Base-by-base conservation (phyloP, 30 jellyfish, hydroid and myxozoan species). In the Hydractinia symbiolongicarpus region DNA sequence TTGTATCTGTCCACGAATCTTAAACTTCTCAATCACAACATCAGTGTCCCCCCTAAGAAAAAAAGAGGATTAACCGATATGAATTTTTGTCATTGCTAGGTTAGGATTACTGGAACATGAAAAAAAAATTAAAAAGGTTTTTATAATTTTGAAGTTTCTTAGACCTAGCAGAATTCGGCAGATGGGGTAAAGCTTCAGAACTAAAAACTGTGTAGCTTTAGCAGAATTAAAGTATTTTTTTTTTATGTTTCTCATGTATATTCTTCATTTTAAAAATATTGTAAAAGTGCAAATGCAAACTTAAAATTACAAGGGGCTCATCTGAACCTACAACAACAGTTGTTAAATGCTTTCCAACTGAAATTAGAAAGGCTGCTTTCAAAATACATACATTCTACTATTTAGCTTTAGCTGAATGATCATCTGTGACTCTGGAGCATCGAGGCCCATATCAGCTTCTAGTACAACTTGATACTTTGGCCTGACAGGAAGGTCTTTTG, bases 361-460 rank as follows among this genome's bases (percentile, higher is more conserved):
- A 30, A 30, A 30, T 30, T 30, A 30, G 2, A 30, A 30, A 30
- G 44, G 44, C 44, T 30, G 44, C 44, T 30, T 30, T 30, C 44
- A 30, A 30, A 30, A 30, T 30, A 30, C 44, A 30, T 30, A 30
- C 44, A 30, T 85, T 51, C 19, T 64, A 82, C 71, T 30, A 30
- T 69, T 76, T 72, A 93, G 62, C 67, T 93, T 93, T 67, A 89
- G 81, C 76, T 66, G 78, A 6, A 93, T 60, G 74, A 87, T 73
- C 86, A 87, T 55, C 82, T 86, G 83, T 17, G 98, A 87, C 60
- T 93, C 98, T 5, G 98, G 98, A 5, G 98, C 90, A 81, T 93
- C 98, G 30, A 93, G 90, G 6, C 89, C 98, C 89, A 93, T 86
- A 70, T 93, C 98, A 9, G 95, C 95, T 76, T 93, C 98, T 62